A percentile compares a stretch with the other conserved stretches of the same genome.
Evolutionary conservation across 2,113 vertebrate species (phyloP).

Genomic region (Tychaedon coryphoeus): DNA sequence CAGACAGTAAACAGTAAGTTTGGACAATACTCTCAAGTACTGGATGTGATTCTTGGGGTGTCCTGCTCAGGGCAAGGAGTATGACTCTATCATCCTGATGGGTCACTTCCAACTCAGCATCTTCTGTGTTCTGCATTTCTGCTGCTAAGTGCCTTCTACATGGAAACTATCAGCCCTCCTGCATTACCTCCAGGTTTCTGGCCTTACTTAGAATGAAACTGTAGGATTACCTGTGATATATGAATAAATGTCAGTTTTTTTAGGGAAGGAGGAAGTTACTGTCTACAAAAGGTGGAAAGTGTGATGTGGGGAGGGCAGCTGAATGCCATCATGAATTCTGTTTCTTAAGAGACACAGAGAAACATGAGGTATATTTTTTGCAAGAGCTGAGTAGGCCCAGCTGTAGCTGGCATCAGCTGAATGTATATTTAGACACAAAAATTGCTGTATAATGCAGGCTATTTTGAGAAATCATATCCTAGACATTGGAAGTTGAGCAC

Average conservation of each 20-base stretch:
- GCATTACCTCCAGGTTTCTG: neutral
- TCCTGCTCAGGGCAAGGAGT: neutral
- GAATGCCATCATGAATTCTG: neutral
- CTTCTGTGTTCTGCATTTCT: neutral
- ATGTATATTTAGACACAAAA: constrained; percentile 21
- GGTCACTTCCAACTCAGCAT: neutral
- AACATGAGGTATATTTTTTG: neutral
- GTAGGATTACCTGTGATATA: neutral
- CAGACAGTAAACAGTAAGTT: neutral
- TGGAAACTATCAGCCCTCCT: neutral
- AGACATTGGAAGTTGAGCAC: neutral
- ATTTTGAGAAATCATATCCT: constrained; percentile 8
- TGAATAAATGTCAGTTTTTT: neutral
- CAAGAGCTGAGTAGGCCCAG: neutral
- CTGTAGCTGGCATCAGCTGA: constrained; percentile 20
- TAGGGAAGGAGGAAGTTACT: neutral
- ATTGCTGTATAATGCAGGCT: constrained; percentile 4
- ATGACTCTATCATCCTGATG: neutral
- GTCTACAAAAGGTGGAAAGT: neutral
- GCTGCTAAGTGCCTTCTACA: neutral
- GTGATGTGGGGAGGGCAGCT: neutral
- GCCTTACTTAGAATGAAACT: neutral
- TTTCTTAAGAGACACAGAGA: neutral
- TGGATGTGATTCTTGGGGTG: neutral
- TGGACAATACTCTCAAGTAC: neutral